These are phyloP conservation scores for Latrodectus hesperus DNA, from an alignment of 2,888 invertebrate genomes.

Conservation along the genomic window DNA sequence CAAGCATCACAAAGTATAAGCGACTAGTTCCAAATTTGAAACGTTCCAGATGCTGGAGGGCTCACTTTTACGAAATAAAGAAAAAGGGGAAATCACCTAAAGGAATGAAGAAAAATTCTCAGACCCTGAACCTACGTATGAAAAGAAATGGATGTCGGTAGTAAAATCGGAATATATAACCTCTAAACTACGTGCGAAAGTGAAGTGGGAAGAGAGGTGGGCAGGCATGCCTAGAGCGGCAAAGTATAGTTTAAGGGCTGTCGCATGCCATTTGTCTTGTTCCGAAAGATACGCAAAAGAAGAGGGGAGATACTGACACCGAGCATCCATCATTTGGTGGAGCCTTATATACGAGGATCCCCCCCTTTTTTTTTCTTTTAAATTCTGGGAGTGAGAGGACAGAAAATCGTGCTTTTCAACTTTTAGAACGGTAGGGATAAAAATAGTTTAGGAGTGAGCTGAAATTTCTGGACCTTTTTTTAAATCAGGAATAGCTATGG, in stretches of 20 bases:
- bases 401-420: background rate
- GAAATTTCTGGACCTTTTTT: background rate
- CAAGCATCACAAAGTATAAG: too few species aligned
- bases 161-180: slow-evolving; percentile 33
- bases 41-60: background rate
- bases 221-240: background rate
- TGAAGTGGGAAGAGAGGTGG: background rate
- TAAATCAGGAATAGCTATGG: too few species aligned
- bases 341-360: background rate
- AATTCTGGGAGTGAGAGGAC: slow-evolving; percentile 2
- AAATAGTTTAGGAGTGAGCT: background rate
- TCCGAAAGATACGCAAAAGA: slow-evolving; percentile 21
- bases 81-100: background rate
- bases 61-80: background rate
- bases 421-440: slow-evolving; percentile 8
- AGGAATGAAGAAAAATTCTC: background rate
- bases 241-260: slow-evolving; percentile 44
- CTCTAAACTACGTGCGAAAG: slow-evolving; percentile 54
- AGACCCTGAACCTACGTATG: slow-evolving; percentile 11
- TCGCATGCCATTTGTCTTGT: slow-evolving; percentile 56
- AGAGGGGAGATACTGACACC: slow-evolving; percentile 30
- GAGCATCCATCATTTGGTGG: slow-evolving; percentile 47
- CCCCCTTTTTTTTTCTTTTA: slow-evolving; percentile 23
- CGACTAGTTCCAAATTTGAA: background rate
- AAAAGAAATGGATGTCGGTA: slow-evolving; percentile 4